Percentiles rank a stretch among this genome's conserved stretches.
Conservation (phyloP, 2,113 vertebrate species). For the Lichenostomus cassidix region DNA sequence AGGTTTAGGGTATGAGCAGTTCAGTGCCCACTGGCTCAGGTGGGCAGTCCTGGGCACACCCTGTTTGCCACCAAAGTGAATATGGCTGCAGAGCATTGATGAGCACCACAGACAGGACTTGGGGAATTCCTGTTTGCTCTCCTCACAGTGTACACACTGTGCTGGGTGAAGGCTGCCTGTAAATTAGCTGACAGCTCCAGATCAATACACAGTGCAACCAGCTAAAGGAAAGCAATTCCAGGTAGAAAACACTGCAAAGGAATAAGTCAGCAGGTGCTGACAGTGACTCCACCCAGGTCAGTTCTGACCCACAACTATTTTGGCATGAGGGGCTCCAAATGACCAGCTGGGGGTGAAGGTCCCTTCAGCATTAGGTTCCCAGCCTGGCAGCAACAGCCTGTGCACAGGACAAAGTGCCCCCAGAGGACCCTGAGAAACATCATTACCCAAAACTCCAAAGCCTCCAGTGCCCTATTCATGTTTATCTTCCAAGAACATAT, state of each 20-base stretch:
- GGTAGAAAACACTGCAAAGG: background rate
- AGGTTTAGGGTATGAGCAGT: background rate
- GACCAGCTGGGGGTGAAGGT: background rate
- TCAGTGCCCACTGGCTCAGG: background rate
- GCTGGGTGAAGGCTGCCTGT: background rate
- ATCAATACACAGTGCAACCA: background rate
- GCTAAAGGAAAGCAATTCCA: background rate
- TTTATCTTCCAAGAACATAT: background rate
- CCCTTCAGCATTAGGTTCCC: background rate
- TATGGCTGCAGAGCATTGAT: background rate
- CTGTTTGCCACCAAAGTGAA: background rate
- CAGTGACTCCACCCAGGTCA: background rate
- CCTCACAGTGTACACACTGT: background rate
- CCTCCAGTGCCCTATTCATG: accelerated
- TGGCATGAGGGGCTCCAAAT: background rate
- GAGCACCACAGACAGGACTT: background rate
- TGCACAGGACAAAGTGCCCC: background rate
- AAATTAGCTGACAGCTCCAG: background rate
- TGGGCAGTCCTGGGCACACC: background rate
- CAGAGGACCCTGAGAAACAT: background rate
- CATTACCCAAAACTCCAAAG: background rate
- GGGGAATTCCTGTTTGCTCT: background rate
- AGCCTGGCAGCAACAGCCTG: background rate
- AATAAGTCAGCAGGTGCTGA: background rate
- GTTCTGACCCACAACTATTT: background rate